These are phyloP conservation scores for Eriosoma lanigerum DNA, from an alignment of 1,140 invertebrate species.

Conservation along the genomic window DNA sequence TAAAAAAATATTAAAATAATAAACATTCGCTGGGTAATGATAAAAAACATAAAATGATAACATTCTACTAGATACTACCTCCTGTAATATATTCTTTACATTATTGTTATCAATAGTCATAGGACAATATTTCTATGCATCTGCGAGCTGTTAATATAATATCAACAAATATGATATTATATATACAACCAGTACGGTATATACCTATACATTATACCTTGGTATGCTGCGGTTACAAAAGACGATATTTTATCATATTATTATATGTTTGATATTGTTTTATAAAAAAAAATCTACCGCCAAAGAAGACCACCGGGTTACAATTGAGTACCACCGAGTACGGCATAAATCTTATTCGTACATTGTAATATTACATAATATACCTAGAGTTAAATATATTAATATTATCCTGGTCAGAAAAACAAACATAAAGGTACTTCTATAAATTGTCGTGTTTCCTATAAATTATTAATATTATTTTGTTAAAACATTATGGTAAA, in stretches of 20 bases:
- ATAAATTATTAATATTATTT: too few species aligned
- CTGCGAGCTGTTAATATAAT: background rate
- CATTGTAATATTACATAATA: too few species aligned
- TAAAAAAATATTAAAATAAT: too few species aligned
- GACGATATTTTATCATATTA: background rate
- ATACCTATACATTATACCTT: background rate
- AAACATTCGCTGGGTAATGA: too few species aligned
- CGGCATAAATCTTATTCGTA: background rate
- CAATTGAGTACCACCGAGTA: background rate
- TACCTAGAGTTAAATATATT: too few species aligned
- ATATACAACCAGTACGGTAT: background rate
- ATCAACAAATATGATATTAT: background rate
- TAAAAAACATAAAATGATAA: too few species aligned
- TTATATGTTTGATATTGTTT: constrained; percentile 22
- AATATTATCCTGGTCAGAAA: constrained; percentile 6
- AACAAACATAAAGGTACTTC: constrained; percentile 8
- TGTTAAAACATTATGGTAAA: too few species aligned
- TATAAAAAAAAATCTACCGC: constrained; percentile 4
- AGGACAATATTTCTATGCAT: background rate
- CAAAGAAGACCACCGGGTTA: constrained; percentile 37
- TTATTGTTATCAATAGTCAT: background rate
- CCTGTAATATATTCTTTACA: too few species aligned
- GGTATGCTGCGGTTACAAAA: background rate
- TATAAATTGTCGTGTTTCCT: too few species aligned
- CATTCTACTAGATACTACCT: too few species aligned